Evolutionary conservation across 2,888 invertebrate species (phyloP).

Genomic region (Tricholauxania praeusta): DNA sequence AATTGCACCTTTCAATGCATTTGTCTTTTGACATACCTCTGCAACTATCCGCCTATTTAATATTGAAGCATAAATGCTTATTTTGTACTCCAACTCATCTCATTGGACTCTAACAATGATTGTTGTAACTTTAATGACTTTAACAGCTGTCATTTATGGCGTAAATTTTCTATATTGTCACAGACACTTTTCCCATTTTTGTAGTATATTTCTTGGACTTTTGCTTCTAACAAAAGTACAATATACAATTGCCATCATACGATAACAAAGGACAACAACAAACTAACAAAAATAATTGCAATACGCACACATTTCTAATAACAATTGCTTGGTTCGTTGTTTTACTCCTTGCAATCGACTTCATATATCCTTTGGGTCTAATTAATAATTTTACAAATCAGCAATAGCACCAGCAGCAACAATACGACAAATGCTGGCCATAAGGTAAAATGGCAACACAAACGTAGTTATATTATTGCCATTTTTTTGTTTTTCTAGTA

Average conservation of each 20-base stretch:
- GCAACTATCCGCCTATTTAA: too few relatives aligned
- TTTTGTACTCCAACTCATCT: too few relatives aligned
- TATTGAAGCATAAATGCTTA: too few relatives aligned
- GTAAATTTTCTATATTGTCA: not conserved
- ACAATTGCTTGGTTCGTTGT: not conserved
- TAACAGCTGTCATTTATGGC: slow-evolving; percentile 21
- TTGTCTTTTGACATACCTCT: too few relatives aligned
- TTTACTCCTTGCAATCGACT: slow-evolving; percentile 17
- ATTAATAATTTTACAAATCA: slow-evolving; percentile 36
- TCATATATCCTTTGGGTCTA: slow-evolving; percentile 31
- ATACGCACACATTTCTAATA: not conserved
- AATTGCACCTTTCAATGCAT: too few relatives aligned
- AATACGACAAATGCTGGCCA: slow-evolving; percentile 26
- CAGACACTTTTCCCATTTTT: not conserved
- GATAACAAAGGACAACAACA: not conserved
- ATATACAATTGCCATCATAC: not conserved
- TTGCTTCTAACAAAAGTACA: not conserved
- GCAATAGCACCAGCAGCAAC: slow-evolving; percentile 22
- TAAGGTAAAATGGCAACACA: not conserved
- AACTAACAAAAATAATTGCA: slow-evolving; percentile 15
- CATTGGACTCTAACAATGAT: too few relatives aligned
- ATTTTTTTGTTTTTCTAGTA: not conserved
- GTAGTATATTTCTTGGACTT: not conserved
- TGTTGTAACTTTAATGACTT: slow-evolving; percentile 10
- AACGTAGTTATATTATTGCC: not conserved